A percentile compares a stretch with the other conserved stretches of the same genome.
Conservation (phyloP, 2,113 vertebrate species). For the Eubucco bourcierii region DNA sequence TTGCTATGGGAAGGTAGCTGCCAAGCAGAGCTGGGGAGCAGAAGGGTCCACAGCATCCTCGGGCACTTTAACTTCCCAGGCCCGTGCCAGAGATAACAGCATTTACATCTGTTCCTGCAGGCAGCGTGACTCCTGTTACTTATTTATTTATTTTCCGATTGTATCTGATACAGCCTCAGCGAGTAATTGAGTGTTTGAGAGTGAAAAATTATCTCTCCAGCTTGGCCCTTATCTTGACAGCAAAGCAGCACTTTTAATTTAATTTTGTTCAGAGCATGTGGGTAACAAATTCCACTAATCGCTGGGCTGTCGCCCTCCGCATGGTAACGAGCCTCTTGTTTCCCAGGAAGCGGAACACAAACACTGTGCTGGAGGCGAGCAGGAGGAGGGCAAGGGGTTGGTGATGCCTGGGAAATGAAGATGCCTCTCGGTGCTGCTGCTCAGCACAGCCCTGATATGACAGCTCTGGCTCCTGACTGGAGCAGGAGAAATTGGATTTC, state of each 20-base stretch:
- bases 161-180: constrained; percentile 77
- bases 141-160: constrained; percentile 62
- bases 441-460: accelerated
- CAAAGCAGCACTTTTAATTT: constrained; percentile 83
- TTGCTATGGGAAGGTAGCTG: background rate
- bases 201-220: constrained; percentile 81
- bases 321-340: constrained; percentile 77
- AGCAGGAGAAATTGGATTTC: background rate
- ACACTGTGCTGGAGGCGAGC: background rate
- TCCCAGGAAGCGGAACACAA: constrained; percentile 65
- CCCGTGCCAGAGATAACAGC: constrained; percentile 61
- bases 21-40: background rate
- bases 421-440: accelerated
- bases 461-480: background rate
- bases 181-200: constrained; percentile 84
- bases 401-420: background rate
- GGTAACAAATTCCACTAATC: constrained; percentile 84
- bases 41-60: background rate
- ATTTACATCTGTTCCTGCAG: constrained; percentile 74
- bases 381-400: background rate
- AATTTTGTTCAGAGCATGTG: constrained; percentile 79
- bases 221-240: constrained; percentile 83
- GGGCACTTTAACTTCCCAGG: constrained; percentile 46
- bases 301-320: constrained; percentile 72
- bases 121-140: constrained; percentile 21